Evolutionary conservation across 2,113 vertebrate species (phyloP).

Genomic region (Strix aluco): DNA sequence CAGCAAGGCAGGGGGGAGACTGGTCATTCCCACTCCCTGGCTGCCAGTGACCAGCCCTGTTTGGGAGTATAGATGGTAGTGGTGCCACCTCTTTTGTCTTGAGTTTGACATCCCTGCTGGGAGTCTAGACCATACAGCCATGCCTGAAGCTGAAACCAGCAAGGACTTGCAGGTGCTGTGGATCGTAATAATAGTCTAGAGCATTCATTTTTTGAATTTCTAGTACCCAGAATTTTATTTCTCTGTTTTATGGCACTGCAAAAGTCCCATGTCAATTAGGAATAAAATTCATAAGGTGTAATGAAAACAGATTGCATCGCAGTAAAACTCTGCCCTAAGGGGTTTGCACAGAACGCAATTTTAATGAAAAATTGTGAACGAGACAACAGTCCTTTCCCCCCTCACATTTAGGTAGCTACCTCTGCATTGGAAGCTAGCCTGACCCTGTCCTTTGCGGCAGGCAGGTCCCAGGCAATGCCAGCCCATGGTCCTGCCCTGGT

Average conservation of each 20-base stretch:
- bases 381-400: neutral
- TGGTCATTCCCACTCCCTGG: neutral
- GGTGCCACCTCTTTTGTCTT: neutral
- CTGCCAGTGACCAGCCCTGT: neutral
- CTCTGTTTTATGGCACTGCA: neutral
- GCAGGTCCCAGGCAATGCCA: neutral
- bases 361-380: neutral
- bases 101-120: neutral
- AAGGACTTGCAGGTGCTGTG: neutral
- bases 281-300: neutral
- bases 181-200: neutral
- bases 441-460: neutral
- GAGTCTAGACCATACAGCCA: neutral
- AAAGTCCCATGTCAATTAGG: neutral
- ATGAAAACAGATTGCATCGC: neutral
- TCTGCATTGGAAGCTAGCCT: neutral
- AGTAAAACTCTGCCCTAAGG: neutral
- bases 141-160: neutral
- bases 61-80: neutral
- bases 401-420: neutral
- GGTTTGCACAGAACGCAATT: neutral
- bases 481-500: neutral
- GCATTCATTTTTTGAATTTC: neutral
- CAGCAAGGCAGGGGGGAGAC: neutral
- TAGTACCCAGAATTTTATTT: neutral